These are phyloP conservation scores for Lepidocyrtoides sp. DNA, from an alignment of 2,888 invertebrate genomes.

Conservation along the genomic window DNA sequence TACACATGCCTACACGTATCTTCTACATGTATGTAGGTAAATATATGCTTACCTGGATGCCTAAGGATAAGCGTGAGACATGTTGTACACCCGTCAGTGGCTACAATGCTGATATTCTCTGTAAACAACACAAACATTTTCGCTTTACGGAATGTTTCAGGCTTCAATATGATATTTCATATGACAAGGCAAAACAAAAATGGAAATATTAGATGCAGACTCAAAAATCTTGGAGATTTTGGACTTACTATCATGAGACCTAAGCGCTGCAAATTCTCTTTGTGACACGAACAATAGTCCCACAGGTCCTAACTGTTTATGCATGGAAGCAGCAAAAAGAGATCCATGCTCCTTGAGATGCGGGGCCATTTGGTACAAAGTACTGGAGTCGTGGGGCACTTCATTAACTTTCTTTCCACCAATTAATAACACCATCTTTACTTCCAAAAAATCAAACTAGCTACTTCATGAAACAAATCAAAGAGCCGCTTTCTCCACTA, in stretches of 20 bases:
- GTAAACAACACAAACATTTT: constrained; percentile 87
- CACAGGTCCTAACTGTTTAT: constrained; percentile 93
- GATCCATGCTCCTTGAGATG: constrained; percentile 95
- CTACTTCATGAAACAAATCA: neutral
- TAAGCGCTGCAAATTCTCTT: constrained; percentile 96
- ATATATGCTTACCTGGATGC: constrained; percentile 96
- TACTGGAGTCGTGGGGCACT: constrained; percentile 94
- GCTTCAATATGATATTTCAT: constrained; percentile 97
- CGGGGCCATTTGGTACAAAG: constrained; percentile 94
- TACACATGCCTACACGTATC: too few species aligned
- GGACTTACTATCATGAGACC: constrained; percentile 96
- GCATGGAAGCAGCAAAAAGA: constrained; percentile 93
- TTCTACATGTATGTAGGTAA: too few species aligned
- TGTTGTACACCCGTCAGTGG: constrained; percentile 97
- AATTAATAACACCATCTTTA: constrained; percentile 89
- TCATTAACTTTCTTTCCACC: constrained; percentile 97
- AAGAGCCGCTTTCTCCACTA: neutral
- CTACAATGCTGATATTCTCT: constrained; percentile 96
- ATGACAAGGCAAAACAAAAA: constrained; percentile 88
- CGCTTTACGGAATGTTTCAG: too few species aligned
- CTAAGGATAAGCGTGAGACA: constrained; percentile 97
- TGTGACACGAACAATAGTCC: constrained; percentile 96
- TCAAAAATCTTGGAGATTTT: too few species aligned
- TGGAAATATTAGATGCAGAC: too few species aligned
- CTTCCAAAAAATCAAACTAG: too few species aligned